Evolutionary conservation across 2,888 invertebrate genomes (phyloP).

Genomic region (Tetanocera ferruginea): DNA sequence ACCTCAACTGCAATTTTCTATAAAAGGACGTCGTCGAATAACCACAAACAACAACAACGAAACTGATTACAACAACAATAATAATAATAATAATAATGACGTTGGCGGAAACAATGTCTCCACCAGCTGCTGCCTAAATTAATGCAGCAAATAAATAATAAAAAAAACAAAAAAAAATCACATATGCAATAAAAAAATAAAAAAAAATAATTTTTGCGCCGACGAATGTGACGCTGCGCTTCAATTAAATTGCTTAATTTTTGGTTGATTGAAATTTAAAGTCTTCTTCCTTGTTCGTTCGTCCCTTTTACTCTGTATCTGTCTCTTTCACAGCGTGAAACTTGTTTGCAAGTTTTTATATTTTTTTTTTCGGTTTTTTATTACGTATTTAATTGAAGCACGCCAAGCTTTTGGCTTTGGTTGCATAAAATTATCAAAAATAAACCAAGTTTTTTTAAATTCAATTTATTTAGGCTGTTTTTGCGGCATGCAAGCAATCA

Average conservation of each 20-base stretch:
- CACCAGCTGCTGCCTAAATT: background rate
- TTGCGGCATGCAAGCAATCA: background rate
- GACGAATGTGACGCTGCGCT: background rate
- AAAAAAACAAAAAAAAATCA: background rate
- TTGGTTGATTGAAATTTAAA: constrained; percentile 15
- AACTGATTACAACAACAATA: background rate
- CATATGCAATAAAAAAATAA: background rate
- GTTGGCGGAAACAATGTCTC: background rate
- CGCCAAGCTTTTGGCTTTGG: constrained; percentile 7
- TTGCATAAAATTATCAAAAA: constrained; percentile 15
- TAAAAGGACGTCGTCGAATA: constrained; percentile 5
- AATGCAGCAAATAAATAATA: background rate
- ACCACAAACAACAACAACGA: background rate
- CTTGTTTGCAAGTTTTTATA: no score
- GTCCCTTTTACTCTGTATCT: background rate
- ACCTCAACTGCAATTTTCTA: background rate
- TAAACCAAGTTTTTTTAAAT: background rate
- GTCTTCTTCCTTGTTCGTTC: background rate
- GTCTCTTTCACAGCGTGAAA: background rate
- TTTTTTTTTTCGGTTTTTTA: background rate
- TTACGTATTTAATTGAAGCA: constrained; percentile 14
- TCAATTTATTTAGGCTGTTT: background rate
- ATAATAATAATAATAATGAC: background rate
- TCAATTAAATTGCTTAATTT: constrained; percentile 9
- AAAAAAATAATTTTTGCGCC: background rate